Conservation (phyloP, 2,113 vertebrate species). For the Leuciscus idus region DNA sequence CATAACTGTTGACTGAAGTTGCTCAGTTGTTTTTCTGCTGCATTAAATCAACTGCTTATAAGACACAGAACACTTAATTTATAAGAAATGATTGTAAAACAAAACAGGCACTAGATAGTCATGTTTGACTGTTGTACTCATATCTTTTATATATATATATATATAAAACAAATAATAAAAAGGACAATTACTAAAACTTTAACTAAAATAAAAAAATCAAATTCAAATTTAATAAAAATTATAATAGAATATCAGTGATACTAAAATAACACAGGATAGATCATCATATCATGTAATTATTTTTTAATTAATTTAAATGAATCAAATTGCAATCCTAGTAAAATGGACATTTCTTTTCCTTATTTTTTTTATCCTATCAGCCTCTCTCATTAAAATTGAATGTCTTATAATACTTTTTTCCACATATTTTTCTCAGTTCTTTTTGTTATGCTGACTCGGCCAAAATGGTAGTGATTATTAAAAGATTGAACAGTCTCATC, state of each 20-base stretch:
- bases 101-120: too few species aligned
- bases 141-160: too few species aligned
- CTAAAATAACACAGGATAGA: neutral
- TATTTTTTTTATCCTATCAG: neutral
- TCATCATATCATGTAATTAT: neutral
- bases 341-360: neutral
- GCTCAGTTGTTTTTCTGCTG: neutral
- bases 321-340: neutral
- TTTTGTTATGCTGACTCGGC: neutral
- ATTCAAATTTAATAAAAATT: neutral
- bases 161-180: neutral
- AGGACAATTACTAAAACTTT: too few species aligned
- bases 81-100: neutral
- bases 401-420: neutral
- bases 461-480: slow-evolving; percentile 33
- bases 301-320: neutral
- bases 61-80: neutral
- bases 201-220: too few species aligned
- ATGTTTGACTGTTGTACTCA: too few species aligned
- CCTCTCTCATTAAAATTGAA: neutral
- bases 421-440: neutral
- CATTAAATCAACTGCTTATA: neutral
- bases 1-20: neutral
- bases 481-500: slow-evolving; percentile 19
- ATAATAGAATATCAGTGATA: neutral